These are phyloP conservation scores for Orchestia grillus DNA, from an alignment of 1,140 invertebrate genomes.

Conservation along the genomic window DNA sequence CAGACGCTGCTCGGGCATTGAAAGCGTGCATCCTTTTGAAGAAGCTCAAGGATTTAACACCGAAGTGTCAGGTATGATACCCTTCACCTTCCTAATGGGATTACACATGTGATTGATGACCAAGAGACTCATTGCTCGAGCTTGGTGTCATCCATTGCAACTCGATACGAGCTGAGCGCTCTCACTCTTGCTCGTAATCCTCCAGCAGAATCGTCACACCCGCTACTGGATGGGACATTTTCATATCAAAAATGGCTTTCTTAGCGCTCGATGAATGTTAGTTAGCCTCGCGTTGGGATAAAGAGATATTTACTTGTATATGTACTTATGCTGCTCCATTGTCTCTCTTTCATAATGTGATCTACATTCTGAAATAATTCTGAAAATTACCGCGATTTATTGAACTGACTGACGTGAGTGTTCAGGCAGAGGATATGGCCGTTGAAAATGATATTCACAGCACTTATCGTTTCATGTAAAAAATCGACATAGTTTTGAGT, in stretches of 20 bases:
- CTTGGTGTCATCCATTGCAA: neutral
- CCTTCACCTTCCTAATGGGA: conserved; percentile 53
- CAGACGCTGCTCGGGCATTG: neutral
- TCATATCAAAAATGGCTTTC: neutral
- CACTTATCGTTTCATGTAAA: too few species aligned
- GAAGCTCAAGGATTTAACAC: conserved; percentile 56
- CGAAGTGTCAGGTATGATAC: conserved; percentile 47
- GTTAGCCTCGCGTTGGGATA: neutral
- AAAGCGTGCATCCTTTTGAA: conserved; percentile 48
- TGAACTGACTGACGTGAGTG: too few species aligned
- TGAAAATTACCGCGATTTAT: too few species aligned
- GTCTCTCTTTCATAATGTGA: too few species aligned
- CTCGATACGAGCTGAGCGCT: neutral
- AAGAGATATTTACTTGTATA: neutral
- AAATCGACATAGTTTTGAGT: too few species aligned
- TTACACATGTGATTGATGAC: conserved; percentile 44
- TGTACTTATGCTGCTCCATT: neutral
- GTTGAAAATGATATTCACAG: too few species aligned
- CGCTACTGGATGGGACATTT: neutral
- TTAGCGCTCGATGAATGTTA: neutral
- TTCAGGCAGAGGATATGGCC: too few species aligned
- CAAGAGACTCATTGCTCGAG: neutral
- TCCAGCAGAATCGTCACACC: neutral
- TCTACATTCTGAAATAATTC: too few species aligned
- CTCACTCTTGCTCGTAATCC: neutral